Percentiles rank a stretch among this genome's conserved stretches.
These are phyloP conservation scores for Diaperis boleti DNA, from an alignment of 2,888 invertebrate genomes.

Conservation along the genomic window DNA sequence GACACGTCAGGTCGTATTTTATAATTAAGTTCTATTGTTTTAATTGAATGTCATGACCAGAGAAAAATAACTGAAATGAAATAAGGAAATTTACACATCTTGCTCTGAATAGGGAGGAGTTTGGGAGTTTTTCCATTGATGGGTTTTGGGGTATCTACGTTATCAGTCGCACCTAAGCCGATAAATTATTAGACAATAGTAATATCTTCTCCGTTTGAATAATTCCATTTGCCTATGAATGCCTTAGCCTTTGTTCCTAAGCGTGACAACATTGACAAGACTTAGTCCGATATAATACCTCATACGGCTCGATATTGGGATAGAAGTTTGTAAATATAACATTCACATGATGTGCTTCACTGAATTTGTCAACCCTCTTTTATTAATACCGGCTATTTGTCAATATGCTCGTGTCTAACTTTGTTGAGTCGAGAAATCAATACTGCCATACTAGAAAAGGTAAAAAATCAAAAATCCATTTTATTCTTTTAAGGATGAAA, in stretches of 20 bases:
- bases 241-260: conserved; percentile 29
- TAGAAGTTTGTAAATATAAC: conserved; percentile 29
- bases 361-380: conserved; percentile 25
- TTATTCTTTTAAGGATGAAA: conserved; percentile 8
- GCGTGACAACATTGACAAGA: conserved; percentile 41
- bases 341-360: conserved; percentile 19
- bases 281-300: conserved; percentile 36
- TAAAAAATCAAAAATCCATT: not conserved
- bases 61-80: conserved; percentile 39
- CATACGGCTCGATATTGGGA: conserved; percentile 20
- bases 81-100: conserved; percentile 39
- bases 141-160: conserved; percentile 11
- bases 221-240: conserved; percentile 40
- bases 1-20: conserved; percentile 38
- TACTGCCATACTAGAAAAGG: not conserved
- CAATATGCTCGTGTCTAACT: conserved; percentile 5
- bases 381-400: conserved; percentile 18
- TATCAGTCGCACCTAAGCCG: conserved; percentile 20
- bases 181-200: conserved; percentile 40
- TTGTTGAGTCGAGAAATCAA: conserved; percentile 10
- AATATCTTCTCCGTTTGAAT: conserved; percentile 32
- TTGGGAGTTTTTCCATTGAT: conserved; percentile 13
- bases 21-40: conserved; percentile 45
- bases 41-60: conserved; percentile 45
- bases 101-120: too few relatives aligned